Percentiles rank a stretch among this genome's conserved stretches.
Conservation (phyloP, 1,140 invertebrate species). For the Latrodectus geometricus region DNA sequence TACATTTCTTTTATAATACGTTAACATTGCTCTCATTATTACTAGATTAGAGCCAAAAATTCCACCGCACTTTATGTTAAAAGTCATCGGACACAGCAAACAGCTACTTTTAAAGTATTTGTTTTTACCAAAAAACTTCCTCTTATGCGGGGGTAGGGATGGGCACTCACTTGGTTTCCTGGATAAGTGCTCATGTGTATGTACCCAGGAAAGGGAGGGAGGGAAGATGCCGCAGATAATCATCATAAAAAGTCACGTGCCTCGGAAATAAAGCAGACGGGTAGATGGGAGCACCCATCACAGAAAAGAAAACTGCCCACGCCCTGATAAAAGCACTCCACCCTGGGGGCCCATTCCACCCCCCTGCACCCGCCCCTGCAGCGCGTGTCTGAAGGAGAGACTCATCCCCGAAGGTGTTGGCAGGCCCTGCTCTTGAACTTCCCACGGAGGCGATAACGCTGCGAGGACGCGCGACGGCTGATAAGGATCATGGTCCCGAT, state of each 20-base stretch:
- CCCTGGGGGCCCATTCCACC: conserved; percentile 36
- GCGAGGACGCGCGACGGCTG: neutral
- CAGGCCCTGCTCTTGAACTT: conserved; percentile 15
- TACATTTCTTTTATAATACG: too few species aligned
- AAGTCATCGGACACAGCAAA: too few species aligned
- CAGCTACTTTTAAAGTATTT: neutral
- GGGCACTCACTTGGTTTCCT: conserved; percentile 11
- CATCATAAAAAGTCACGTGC: conserved; percentile 60
- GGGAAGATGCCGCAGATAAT: conserved; percentile 46
- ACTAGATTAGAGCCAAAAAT: too few species aligned
- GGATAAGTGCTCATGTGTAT: conserved; percentile 27
- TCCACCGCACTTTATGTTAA: too few species aligned
- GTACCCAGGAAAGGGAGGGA: neutral
- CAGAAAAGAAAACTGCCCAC: conserved; percentile 33
- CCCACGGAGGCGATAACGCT: neutral
- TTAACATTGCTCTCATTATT: too few species aligned
- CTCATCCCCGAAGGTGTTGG: conserved; percentile 46
- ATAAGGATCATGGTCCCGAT: neutral
- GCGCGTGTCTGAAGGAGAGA: conserved; percentile 15
- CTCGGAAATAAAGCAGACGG: conserved; percentile 16
- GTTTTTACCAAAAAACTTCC: neutral
- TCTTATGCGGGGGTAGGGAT: neutral
- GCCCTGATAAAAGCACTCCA: conserved; percentile 54
- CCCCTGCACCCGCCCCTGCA: neutral
- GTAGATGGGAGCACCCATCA: conserved; percentile 5